A percentile compares a stretch with the other conserved stretches of the same genome.
These are phyloP conservation scores for Macrobrachium nipponense DNA, from an alignment of 1,140 invertebrate species.

Conservation along the genomic window DNA sequence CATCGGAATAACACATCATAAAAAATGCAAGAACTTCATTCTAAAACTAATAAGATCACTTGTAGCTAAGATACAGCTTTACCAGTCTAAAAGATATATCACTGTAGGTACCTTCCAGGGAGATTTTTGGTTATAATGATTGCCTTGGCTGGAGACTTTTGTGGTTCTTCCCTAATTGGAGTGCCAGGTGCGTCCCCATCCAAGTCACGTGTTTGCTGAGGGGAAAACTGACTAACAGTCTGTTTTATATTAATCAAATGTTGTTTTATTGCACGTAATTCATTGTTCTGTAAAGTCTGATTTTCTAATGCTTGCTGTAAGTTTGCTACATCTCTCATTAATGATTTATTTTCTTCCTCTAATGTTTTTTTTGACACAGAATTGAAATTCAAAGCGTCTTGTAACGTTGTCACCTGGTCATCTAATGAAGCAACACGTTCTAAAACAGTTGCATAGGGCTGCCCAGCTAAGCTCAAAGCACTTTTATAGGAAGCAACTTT, in stretches of 20 bases:
- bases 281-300: conserved; percentile 6
- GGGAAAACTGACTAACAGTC: too few species aligned
- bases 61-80: too few species aligned
- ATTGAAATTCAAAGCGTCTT: conserved; percentile 43
- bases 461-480: conserved; percentile 49
- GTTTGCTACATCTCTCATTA: conserved; percentile 28
- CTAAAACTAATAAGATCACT: too few species aligned
- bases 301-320: conserved; percentile 29
- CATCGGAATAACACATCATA: too few species aligned
- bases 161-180: background rate
- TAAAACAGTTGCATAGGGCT: conserved; percentile 45
- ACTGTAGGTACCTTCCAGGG: too few species aligned
- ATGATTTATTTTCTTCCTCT: conserved; percentile 44
- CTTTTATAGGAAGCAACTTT: conserved; percentile 54
- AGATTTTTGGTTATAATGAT: conserved; percentile 12
- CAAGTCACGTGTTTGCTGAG: too few species aligned
- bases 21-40: too few species aligned
- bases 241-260: background rate
- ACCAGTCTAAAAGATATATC: too few species aligned
- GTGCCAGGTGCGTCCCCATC: too few species aligned
- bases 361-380: conserved; percentile 22
- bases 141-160: conserved; percentile 15
- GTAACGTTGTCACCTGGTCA: conserved; percentile 52
- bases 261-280: conserved; percentile 45
- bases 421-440: conserved; percentile 58